These are phyloP conservation scores for Periophthalmus magnuspinnatus DNA, from an alignment of 2,797 vertebrate genomes.

Conservation along the genomic window DNA sequence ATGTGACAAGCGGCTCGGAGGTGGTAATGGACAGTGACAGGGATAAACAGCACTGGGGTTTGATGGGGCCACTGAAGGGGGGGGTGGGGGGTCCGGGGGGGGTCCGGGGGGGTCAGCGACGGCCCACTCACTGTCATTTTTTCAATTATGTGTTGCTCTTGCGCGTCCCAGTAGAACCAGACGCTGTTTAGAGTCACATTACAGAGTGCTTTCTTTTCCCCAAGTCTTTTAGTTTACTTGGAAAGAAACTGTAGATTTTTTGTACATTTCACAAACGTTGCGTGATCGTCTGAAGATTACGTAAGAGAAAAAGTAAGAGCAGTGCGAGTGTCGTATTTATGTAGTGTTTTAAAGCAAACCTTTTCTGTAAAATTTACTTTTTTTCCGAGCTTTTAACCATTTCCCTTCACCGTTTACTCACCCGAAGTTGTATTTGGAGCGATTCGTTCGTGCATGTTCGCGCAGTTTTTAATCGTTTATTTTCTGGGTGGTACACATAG, in stretches of 20 bases:
- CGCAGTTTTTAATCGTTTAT: no score
- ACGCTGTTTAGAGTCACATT: conserved; percentile 80
- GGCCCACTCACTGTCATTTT: conserved; percentile 78
- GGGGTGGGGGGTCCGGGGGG: conserved; percentile 29
- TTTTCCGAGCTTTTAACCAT: no score
- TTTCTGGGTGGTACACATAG: no score
- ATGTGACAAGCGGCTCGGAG: conserved; percentile 52
- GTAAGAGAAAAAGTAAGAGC: neutral
- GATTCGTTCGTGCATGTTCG: no score
- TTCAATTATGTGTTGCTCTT: conserved; percentile 79
- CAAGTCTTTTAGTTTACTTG: neutral
- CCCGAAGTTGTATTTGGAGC: no score
- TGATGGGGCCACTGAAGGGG: conserved; percentile 42
- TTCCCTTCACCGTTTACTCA: no score
- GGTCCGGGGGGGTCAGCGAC: conserved; percentile 55
- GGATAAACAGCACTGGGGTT: conserved; percentile 80
- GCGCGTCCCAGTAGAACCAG: conserved; percentile 66
- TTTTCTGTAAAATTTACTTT: no score
- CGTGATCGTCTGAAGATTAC: no score
- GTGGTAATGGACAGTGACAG: conserved; percentile 81
- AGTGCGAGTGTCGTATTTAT: neutral
- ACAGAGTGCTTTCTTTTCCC: conserved; percentile 63
- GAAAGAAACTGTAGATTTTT: neutral
- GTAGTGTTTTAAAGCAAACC: neutral
- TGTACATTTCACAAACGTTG: no score